These are phyloP conservation scores for Phaonia tiefii DNA, from an alignment of 2,888 invertebrate genomes.

Conservation along the genomic window DNA sequence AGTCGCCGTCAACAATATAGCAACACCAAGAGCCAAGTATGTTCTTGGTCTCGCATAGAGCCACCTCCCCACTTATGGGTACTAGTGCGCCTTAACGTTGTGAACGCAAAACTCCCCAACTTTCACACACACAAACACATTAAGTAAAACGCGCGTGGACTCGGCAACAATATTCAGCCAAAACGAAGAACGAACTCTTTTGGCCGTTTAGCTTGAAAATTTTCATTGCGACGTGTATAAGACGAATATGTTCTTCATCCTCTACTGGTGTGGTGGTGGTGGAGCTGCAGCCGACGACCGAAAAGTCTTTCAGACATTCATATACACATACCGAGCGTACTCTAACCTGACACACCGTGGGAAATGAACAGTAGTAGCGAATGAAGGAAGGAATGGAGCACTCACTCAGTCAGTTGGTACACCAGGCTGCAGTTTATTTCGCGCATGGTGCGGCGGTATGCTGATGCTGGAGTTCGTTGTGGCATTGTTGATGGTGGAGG, in stretches of 20 bases:
- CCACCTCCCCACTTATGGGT: slow-evolving; percentile 59
- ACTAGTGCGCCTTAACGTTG: slow-evolving; percentile 4
- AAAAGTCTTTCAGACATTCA: slow-evolving; percentile 49
- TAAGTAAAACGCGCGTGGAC: too few species aligned
- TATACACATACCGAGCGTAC: slow-evolving; percentile 41
- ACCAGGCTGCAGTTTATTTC: slow-evolving; percentile 54
- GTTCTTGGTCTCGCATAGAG: slow-evolving; percentile 38
- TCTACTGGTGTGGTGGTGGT: slow-evolving; percentile 18
- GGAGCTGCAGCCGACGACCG: slow-evolving; percentile 35
- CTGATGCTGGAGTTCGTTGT: background rate
- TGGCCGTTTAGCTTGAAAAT: slow-evolving; percentile 7
- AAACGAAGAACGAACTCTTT: slow-evolving; percentile 1
- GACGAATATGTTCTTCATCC: slow-evolving; percentile 43
- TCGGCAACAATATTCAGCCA: slow-evolving; percentile 21
- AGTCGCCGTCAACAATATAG: slow-evolving; percentile 10
- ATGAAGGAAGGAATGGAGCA: slow-evolving; percentile 61
- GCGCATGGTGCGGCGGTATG: slow-evolving; percentile 19
- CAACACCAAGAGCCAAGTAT: slow-evolving; percentile 13
- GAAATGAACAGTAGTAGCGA: slow-evolving; percentile 79
- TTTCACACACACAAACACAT: slow-evolving; percentile 27
- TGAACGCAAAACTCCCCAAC: slow-evolving; percentile 53
- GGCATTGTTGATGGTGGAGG: slow-evolving; percentile 1
- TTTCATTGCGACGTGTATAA: slow-evolving; percentile 7
- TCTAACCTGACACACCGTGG: slow-evolving; percentile 75
- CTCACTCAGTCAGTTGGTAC: background rate